Conservation (phyloP, 2,888 invertebrate genomes). For the Eledona agricola region DNA sequence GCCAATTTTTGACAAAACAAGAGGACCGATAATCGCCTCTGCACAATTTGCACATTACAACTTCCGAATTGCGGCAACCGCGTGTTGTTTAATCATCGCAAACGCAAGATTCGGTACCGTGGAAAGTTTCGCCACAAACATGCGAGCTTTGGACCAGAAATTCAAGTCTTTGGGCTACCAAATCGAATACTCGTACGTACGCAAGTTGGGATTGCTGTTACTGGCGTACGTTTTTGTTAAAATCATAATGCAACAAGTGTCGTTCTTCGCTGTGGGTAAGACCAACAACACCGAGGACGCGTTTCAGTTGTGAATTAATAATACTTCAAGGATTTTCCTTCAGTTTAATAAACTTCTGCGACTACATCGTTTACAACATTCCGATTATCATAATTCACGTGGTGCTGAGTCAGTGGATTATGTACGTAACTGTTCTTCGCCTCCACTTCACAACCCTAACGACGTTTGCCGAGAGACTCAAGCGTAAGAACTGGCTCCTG, state of each 20-base stretch:
- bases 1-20: slow-evolving; percentile 7
- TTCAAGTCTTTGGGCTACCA: slow-evolving; percentile 9
- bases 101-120: background rate
- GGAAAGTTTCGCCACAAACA: background rate
- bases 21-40: slow-evolving; percentile 6
- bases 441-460: slow-evolving; percentile 33
- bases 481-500: no score
- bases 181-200: background rate
- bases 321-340: slow-evolving; percentile 14
- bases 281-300: background rate
- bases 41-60: slow-evolving; percentile 13
- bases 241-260: slow-evolving; percentile 12
- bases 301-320: background rate
- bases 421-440: slow-evolving; percentile 31
- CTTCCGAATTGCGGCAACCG: background rate
- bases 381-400: slow-evolving; percentile 25
- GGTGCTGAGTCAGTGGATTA: slow-evolving; percentile 34
- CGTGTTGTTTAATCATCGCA: slow-evolving; percentile 12
- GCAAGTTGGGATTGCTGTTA: background rate
- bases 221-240: slow-evolving; percentile 2
- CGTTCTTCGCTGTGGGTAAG: slow-evolving; percentile 10
- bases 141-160: slow-evolving; percentile 3
- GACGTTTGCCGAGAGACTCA: no score
- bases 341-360: slow-evolving; percentile 10
- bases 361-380: slow-evolving; percentile 24